Base-by-base conservation (phyloP, 1,140 invertebrate species). In the Cyclargus thomasi region DNA sequence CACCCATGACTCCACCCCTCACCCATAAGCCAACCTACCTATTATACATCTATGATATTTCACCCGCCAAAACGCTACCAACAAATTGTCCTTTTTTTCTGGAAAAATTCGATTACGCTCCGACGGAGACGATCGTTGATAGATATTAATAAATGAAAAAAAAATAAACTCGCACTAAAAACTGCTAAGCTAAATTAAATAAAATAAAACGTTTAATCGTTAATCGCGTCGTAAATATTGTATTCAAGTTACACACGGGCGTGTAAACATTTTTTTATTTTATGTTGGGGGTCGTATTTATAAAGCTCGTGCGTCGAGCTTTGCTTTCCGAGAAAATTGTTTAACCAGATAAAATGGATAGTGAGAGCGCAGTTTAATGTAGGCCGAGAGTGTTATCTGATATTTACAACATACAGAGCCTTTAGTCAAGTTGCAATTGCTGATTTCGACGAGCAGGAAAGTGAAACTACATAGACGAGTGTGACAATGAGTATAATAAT, bases 1-100 rank as follows among this genome's bases (percentile, higher is more conserved):
- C 63, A 59, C 11, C 29, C 62, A 63, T 65, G 72, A 71, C 80
- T 68, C 86, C 84, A 80, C 84, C 84, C 78, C 67, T 63, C 68
- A 75, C 67, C 72, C 69, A 65, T 68, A 71, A 80, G 70, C 74
- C 81, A 75, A 81, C 81, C 80, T 83, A 89, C 79, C 76, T 83
- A 86, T 82, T 80, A 85, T 82, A 86, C 78, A 77, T 78, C 80
- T 78, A 83, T 82, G 75, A 85, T 82, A 82, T 83, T 81, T 82
- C 78, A 70, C 74, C 76, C 70, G 71, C 70, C 79, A 77, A 82
- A 82, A 82, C 76, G 72, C 69, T 74, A 72, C 72, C 74, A 73
- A 79, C 74, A 77, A 86, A 85, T 84, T 82, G 77, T 82, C 73
- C 77, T 82, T 84, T 82, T 81, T 79, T 75, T 75, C 74, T 68